These are phyloP conservation scores for Rhabdomys dilectus DNA, from an alignment of 2,113 vertebrate genomes.

Conservation along the genomic window DNA sequence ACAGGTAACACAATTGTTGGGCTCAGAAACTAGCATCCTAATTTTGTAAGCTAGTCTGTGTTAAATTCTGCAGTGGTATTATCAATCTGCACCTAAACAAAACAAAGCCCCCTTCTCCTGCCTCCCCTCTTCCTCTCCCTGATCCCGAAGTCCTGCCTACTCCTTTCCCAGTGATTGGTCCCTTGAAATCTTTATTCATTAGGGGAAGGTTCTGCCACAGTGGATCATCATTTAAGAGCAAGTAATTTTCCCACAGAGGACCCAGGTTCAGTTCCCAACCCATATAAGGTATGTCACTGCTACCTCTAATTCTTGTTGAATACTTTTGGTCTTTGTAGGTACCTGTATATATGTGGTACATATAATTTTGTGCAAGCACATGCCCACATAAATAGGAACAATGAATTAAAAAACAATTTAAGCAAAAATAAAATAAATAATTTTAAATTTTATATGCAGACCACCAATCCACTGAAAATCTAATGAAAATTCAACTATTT, in stretches of 20 bases:
- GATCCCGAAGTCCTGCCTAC: no score
- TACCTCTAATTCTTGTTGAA: neutral
- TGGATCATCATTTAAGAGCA: neutral
- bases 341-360: neutral
- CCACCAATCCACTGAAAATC: neutral
- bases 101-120: no score
- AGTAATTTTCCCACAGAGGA: neutral
- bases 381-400: neutral
- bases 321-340: neutral
- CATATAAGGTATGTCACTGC: neutral
- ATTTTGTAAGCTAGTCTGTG: no score
- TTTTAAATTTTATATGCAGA: neutral
- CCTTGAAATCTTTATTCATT: no score
- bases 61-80: no score
- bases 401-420: neutral
- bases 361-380: neutral
- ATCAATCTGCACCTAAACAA: no score
- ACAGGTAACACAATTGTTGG: no score
- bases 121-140: no score
- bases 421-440: neutral
- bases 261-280: neutral
- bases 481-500: neutral
- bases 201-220: no score
- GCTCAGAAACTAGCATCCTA: no score
- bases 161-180: no score